A percentile compares a stretch with the other conserved stretches of the same genome.
phyloP scores from a whole-genome alignment of 2,113 vertebrate genomes.

The Ageneiosus marmoratus region DNA sequence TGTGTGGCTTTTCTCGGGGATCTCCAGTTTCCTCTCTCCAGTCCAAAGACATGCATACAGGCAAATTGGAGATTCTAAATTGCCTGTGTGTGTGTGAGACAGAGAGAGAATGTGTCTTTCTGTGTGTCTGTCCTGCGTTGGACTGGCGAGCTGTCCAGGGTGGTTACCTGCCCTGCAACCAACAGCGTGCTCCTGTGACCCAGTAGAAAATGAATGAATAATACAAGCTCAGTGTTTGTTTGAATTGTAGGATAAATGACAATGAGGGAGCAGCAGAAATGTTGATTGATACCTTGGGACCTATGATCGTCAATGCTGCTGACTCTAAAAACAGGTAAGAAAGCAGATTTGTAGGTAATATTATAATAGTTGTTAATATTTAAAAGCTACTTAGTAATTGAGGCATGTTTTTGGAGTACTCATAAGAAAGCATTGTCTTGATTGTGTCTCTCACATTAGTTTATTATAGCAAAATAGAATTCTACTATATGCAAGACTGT shows the following conservation, averaged over 20 bases:
- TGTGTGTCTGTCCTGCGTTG: too few relatives aligned
- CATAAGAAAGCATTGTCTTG: neutral
- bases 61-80: too few relatives aligned
- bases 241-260: conserved; percentile 85
- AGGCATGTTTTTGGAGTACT: neutral
- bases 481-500: neutral
- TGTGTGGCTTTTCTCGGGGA: too few relatives aligned
- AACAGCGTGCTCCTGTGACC: too few relatives aligned
- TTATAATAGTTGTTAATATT: neutral
- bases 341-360: neutral
- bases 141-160: too few relatives aligned
- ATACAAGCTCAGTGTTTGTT: neutral
- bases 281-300: conserved; percentile 92
- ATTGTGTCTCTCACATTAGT: neutral
- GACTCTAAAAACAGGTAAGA: conserved; percentile 91
- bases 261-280: conserved; percentile 97
- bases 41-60: too few relatives aligned
- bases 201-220: neutral
- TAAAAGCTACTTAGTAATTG: neutral
- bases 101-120: too few relatives aligned
- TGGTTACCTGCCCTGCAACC: too few relatives aligned
- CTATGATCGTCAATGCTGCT: conserved; percentile 86
- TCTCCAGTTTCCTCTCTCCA: too few relatives aligned
- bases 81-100: too few relatives aligned
- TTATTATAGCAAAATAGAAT: neutral